These are phyloP conservation scores for Masticophis lateralis DNA, from an alignment of 2,797 vertebrate genomes.

Conservation along the genomic window DNA sequence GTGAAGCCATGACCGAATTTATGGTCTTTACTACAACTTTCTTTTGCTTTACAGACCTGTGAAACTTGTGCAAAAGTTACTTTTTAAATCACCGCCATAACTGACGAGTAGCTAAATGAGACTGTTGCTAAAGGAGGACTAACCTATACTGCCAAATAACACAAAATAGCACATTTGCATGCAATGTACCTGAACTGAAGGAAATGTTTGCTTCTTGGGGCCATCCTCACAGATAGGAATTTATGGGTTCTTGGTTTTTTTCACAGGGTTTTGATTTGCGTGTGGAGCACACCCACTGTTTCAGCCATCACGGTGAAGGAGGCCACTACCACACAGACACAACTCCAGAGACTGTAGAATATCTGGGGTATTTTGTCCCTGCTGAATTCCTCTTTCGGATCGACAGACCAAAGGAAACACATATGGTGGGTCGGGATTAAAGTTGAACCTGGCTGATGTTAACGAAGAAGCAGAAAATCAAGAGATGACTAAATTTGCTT, in stretches of 20 bases:
- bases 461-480: not conserved
- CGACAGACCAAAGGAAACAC: constrained; percentile 85
- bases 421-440: constrained; percentile 82
- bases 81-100: not conserved
- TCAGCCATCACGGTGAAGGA: constrained; percentile 92
- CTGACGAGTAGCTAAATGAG: not conserved
- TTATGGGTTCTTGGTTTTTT: not conserved
- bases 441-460: not conserved
- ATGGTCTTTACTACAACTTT: not conserved
- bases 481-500: not conserved
- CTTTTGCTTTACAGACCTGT: not conserved
- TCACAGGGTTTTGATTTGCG: constrained; percentile 87
- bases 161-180: not conserved
- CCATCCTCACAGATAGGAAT: not conserved
- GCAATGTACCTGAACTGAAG: not conserved
- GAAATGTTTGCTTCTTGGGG: not conserved
- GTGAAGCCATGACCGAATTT: not conserved
- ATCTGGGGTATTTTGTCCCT: constrained; percentile 88
- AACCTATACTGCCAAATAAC: not conserved
- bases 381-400: constrained; percentile 91
- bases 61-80: not conserved
- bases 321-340: constrained; percentile 96
- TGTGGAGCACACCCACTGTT: constrained; percentile 92
- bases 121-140: not conserved
- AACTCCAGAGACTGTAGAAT: constrained; percentile 87